These are phyloP conservation scores for Tympanoctomys barrerae DNA, from an alignment of 2,797 vertebrate genomes.

Conservation along the genomic window DNA sequence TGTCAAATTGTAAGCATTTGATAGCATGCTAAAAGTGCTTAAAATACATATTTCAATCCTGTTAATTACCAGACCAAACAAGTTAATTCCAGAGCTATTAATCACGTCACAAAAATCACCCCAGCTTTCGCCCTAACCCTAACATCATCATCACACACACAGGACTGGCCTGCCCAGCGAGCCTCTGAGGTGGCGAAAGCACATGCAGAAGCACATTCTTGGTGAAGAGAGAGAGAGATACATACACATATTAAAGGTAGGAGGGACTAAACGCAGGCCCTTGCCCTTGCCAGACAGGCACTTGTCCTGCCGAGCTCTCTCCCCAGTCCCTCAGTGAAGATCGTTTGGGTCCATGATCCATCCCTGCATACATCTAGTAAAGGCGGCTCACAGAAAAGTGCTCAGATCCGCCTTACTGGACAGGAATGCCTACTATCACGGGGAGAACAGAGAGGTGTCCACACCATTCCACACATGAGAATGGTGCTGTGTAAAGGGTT, in stretches of 20 bases:
- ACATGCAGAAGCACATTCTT: not conserved
- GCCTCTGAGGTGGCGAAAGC: not conserved
- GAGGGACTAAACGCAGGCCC: no score
- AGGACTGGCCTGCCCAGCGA: not conserved
- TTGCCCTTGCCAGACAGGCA: no score
- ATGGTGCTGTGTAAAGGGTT: not conserved
- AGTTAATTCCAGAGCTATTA: conserved; percentile 36
- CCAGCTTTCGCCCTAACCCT: not conserved
- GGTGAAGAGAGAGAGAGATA: no score
- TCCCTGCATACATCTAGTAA: conserved; percentile 6
- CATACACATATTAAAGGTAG: no score
- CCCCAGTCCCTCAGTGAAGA: not conserved
- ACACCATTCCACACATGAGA: not conserved
- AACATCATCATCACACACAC: not conserved
- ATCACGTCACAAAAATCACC: conserved; percentile 14
- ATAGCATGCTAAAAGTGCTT: conserved; percentile 25
- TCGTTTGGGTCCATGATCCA: not conserved
- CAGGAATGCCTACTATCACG: not conserved
- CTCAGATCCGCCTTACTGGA: not conserved
- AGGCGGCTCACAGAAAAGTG: not conserved
- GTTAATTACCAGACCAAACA: not conserved
- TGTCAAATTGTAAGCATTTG: not conserved
- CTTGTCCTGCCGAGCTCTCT: no score
- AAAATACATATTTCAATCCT: conserved; percentile 50
- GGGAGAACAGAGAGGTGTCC: not conserved